Conservation (phyloP, 2,888 invertebrate genomes). For the Agrotis segetum region DNA sequence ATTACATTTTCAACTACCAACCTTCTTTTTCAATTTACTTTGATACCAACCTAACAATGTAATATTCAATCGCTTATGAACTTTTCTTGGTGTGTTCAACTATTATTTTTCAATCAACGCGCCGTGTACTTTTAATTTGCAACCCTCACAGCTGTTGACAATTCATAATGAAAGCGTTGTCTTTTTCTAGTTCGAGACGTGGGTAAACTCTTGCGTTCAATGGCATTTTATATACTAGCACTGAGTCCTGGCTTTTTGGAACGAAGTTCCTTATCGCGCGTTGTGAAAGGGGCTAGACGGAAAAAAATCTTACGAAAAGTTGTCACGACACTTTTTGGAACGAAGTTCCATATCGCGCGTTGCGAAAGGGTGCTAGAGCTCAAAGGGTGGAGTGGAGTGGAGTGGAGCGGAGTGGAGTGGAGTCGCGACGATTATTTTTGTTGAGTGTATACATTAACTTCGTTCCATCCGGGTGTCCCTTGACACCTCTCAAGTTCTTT, state of each 20-base stretch:
- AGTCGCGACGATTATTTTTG: no score
- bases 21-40: conserved; percentile 3
- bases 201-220: conserved; percentile 17
- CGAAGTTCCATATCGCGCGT: no score
- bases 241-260: background rate
- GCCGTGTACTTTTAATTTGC: conserved; percentile 53
- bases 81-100: conserved; percentile 12
- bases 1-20: background rate
- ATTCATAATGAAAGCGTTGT: conserved; percentile 32
- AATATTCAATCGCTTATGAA: background rate
- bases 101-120: conserved; percentile 55
- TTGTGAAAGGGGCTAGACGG: no score
- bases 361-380: no score
- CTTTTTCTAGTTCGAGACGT: conserved; percentile 20
- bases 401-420: no score
- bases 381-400: no score
- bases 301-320: no score
- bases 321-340: no score
- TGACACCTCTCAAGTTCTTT: no score
- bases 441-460: no score
- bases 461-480: no score
- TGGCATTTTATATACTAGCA: background rate
- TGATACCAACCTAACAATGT: background rate
- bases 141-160: conserved; percentile 38
- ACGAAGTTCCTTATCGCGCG: no score